phyloP scores from a whole-genome alignment of 2,113 vertebrate species.

The Crotalus viridis region DNA sequence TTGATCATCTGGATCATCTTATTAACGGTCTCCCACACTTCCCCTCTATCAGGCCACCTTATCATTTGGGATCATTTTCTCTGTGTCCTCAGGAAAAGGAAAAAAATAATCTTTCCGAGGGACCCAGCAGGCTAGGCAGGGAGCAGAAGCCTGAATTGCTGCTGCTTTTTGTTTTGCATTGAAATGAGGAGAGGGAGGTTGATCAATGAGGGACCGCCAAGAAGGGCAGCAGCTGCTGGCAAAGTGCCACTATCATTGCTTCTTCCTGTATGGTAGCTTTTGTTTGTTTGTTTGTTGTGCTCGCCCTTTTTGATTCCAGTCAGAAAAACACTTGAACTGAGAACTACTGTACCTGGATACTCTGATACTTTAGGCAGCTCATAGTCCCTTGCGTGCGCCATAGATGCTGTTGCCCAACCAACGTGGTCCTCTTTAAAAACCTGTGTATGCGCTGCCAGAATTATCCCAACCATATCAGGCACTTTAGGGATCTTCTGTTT shows the following conservation, averaged over 20 bases:
- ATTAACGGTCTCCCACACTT: neutral
- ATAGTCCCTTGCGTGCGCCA: constrained; percentile 67
- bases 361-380: constrained; percentile 56
- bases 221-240: constrained; percentile 32
- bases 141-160: constrained; percentile 52
- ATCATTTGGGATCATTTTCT: neutral
- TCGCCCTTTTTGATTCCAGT: constrained; percentile 55
- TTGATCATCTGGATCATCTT: neutral
- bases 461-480: constrained; percentile 67
- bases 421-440: constrained; percentile 35
- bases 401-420: constrained; percentile 68
- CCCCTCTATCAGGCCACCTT: neutral
- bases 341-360: constrained; percentile 73
- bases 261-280: constrained; percentile 12
- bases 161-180: constrained; percentile 48
- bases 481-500: constrained; percentile 74
- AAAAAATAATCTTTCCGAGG: neutral
- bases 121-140: neutral
- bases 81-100: too few relatives aligned
- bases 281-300: neutral
- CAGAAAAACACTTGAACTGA: constrained; percentile 72
- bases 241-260: constrained; percentile 36
- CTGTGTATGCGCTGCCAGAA: constrained; percentile 48
- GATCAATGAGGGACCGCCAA: neutral
- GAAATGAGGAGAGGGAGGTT: constrained; percentile 31